Conservation (phyloP, 2,113 vertebrate species). For the Narcine bancroftii region DNA sequence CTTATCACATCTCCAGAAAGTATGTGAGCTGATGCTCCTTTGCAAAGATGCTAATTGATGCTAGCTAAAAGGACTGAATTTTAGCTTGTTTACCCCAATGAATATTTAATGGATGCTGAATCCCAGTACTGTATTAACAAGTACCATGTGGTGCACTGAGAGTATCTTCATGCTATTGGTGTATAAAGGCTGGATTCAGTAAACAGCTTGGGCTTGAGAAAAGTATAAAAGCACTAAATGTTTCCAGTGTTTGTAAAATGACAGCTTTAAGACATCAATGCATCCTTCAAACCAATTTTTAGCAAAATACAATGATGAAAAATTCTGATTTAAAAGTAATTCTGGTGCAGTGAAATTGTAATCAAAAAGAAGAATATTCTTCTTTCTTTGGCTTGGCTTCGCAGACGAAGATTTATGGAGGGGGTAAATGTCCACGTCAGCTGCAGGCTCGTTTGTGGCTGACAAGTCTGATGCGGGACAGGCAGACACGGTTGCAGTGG, state of each 20-base stretch:
- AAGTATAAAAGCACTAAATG: neutral
- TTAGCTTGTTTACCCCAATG: neutral
- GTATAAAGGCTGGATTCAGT: neutral
- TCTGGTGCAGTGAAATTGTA: neutral
- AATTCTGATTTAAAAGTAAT: neutral
- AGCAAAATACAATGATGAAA: neutral
- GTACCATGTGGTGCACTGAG: no score
- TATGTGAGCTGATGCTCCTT: no score
- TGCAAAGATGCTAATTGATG: no score
- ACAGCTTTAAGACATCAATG: neutral
- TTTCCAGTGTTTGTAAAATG: neutral
- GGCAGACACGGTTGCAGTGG: no score
- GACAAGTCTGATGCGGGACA: no score
- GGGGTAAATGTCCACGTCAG: no score
- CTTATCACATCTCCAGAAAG: neutral
- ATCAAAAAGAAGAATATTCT: neutral
- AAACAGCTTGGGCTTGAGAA: neutral
- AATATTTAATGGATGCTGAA: neutral
- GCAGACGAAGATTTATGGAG: no score
- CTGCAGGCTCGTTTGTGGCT: no score
- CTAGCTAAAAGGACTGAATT: no score
- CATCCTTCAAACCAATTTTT: neutral
- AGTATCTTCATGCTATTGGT: no score
- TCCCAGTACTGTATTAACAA: neutral
- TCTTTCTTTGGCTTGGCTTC: no score